A percentile compares a stretch with the other conserved stretches of the same genome.
These are phyloP conservation scores for Clinocottus analis DNA, from an alignment of 2,113 vertebrate genomes.

Conservation along the genomic window DNA sequence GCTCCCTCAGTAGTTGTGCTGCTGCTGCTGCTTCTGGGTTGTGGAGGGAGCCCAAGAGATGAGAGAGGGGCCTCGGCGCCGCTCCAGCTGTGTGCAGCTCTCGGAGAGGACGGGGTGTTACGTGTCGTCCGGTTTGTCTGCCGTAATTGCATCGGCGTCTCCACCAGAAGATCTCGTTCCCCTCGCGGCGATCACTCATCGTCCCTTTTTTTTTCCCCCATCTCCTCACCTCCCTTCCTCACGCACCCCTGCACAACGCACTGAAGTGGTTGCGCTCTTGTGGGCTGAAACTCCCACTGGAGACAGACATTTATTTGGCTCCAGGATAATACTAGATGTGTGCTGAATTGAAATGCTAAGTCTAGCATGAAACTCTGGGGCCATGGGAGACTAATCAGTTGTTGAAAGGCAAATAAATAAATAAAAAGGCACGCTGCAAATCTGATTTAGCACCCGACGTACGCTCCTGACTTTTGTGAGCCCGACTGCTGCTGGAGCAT, in stretches of 20 bases:
- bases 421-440: constrained; percentile 60
- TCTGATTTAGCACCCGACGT: constrained; percentile 65
- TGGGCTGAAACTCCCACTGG: constrained; percentile 73
- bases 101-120: constrained; percentile 34
- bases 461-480: constrained; percentile 32
- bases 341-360: constrained; percentile 80
- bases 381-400: constrained; percentile 78
- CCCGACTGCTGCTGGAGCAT: constrained; percentile 33
- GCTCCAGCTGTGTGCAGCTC: constrained; percentile 44
- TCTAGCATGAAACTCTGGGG: constrained; percentile 78
- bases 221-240: constrained; percentile 15
- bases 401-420: constrained; percentile 73
- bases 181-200: constrained; percentile 54
- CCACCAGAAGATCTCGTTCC: constrained; percentile 50
- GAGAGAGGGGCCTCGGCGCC: constrained; percentile 27
- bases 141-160: constrained; percentile 45
- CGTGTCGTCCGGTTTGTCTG: constrained; percentile 56
- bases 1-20: constrained; percentile 42
- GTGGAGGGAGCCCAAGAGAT: constrained; percentile 37
- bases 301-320: constrained; percentile 79
- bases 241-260: constrained; percentile 39
- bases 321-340: constrained; percentile 75
- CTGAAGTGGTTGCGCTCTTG: constrained; percentile 73
- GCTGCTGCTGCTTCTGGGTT: constrained; percentile 44
- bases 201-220: constrained; percentile 63